Conservation (phyloP, 2,113 vertebrate species). For the Cygnus atratus region DNA sequence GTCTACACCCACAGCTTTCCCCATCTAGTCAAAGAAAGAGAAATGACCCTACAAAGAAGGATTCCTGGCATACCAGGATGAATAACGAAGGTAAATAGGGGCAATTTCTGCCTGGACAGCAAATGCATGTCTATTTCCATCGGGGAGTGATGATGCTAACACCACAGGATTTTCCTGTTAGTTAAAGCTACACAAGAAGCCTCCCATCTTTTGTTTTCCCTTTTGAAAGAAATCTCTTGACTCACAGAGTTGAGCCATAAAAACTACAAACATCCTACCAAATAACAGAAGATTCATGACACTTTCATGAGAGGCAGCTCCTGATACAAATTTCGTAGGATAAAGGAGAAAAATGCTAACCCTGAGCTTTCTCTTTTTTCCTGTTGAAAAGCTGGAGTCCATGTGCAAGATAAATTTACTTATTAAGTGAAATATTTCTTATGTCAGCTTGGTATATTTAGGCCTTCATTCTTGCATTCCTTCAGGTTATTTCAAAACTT, state of each 20-base stretch:
- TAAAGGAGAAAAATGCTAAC: neutral
- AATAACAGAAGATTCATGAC: neutral
- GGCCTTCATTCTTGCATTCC: neutral
- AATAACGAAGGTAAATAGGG: neutral
- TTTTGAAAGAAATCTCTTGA: neutral
- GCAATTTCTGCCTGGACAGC: neutral
- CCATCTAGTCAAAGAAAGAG: neutral
- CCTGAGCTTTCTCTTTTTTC: neutral
- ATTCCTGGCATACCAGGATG: neutral
- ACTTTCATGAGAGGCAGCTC: neutral
- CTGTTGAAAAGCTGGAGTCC: neutral
- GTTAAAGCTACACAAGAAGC: neutral
- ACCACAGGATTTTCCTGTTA: neutral
- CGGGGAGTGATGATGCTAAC: neutral
- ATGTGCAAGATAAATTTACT: neutral
- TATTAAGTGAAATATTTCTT: slow-evolving; percentile 28
- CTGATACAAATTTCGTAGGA: neutral
- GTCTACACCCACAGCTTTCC: neutral
- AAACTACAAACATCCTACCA: neutral
- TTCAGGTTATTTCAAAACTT: slow-evolving; percentile 53
- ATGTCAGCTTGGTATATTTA: neutral
- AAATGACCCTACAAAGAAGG: neutral
- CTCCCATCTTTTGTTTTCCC: neutral
- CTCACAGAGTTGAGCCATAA: neutral
- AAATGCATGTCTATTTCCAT: neutral